Base-by-base conservation (phyloP, 2,797 vertebrate genomes). In the Paguma larvata region DNA sequence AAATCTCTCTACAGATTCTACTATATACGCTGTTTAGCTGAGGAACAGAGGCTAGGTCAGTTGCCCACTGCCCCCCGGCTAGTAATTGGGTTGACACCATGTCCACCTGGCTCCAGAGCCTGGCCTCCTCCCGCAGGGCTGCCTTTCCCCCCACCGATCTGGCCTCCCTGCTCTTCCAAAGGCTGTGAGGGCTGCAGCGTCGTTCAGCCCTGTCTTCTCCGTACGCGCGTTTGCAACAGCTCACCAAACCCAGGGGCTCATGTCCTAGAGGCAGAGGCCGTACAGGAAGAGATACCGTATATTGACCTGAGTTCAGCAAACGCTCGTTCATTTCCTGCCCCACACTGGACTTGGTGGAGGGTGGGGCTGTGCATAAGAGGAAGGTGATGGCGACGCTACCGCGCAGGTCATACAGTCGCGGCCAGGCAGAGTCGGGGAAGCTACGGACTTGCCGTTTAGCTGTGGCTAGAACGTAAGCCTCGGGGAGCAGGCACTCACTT, bases 1-100 rank as follows among this genome's bases (percentile, higher is more conserved):
- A 72, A 75, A 38, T 94, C 80, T 92, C 38, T 93, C 44, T 91
- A 10, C 18, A 79, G 46, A 38, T 53, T 51, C 25, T 86, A 75
- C 32, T 91, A 15, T 91, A 15, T 5, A 41, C 48, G 23, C 19
- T 30, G 15, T 62, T 90, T 85, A 63, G 48, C 14, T 59, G 18
- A n/a, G 41, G 56, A 92, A 92, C 53, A 79, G 72, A 70, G 8
- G 21, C 72, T 70, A 84, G 46, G 56, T 78, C 67, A 77, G 30
- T 82, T 89, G n/a, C 82, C 30, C 65, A 48, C 32, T 88, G 53
- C 32, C 53, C 41, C 80, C n/a, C 30, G 41, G 51, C n/a, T 63
- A 75, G 25, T 79, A 34, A 44, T 32, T 70, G 59, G 41, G 41
- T 46, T 89, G 89, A 56, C 38, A 80, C 44, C 18, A 4, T 34